Percentiles rank a stretch among this genome's conserved stretches.
These are phyloP conservation scores for Rhynchopsitta pachyrhyncha DNA, from an alignment of 2,113 vertebrate genomes.

Conservation along the genomic window DNA sequence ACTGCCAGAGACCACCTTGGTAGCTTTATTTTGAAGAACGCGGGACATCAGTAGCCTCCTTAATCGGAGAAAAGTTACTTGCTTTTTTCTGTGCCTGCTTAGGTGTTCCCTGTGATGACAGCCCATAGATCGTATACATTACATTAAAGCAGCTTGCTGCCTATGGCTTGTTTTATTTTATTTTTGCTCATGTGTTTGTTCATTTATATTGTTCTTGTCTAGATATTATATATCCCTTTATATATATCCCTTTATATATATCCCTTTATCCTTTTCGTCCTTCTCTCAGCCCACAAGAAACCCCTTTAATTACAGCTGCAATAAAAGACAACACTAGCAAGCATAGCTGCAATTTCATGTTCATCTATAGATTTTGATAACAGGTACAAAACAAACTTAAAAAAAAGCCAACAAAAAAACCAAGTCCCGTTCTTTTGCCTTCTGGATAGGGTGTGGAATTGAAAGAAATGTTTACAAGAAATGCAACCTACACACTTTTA, in stretches of 20 bases:
- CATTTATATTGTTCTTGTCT: neutral
- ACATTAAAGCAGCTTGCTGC: neutral
- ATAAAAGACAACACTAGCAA: neutral
- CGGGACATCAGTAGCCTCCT: neutral
- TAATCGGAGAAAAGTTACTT: neutral
- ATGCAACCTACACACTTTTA: neutral
- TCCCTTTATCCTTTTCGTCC: neutral
- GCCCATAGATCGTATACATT: neutral
- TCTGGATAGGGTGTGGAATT: neutral
- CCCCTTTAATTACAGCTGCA: neutral
- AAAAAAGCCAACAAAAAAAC: neutral
- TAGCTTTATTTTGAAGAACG: neutral
- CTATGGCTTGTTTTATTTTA: fast-evolving
- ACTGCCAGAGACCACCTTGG: neutral
- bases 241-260: neutral
- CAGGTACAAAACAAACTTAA: neutral
- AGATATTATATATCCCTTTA: neutral
- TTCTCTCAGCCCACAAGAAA: neutral
- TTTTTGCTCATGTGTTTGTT: neutral
- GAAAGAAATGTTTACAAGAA: neutral
- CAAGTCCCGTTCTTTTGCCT: neutral
- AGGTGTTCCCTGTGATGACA: neutral
- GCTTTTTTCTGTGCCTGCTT: neutral
- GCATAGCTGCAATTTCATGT: neutral
- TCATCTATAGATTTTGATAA: neutral